phyloP scores from a whole-genome alignment of 2,113 vertebrate genomes.

The Oryzias woworae region DNA sequence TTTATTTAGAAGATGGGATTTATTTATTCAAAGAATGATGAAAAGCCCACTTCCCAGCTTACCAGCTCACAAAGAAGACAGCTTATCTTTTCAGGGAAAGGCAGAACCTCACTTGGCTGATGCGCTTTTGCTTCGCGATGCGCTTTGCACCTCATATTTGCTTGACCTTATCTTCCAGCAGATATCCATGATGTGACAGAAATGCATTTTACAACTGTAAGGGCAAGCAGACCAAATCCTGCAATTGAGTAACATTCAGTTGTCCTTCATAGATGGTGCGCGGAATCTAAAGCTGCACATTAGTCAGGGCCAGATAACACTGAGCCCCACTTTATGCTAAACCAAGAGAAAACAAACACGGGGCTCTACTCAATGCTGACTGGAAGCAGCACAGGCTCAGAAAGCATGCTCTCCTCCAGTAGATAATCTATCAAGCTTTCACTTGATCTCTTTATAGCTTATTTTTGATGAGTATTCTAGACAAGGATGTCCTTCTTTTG shows the following conservation, averaged over 20 bases:
- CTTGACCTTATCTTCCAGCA: slow-evolving; percentile 68
- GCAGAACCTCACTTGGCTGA: slow-evolving; percentile 66
- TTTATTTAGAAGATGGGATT: slow-evolving; percentile 1
- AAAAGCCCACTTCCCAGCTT: slow-evolving; percentile 70
- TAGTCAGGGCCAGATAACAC: slow-evolving; percentile 46
- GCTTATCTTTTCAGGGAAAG: slow-evolving; percentile 76
- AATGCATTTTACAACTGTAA: slow-evolving; percentile 71
- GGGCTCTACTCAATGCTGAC: slow-evolving; percentile 4
- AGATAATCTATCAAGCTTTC: slow-evolving; percentile 26
- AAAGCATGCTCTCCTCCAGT: slow-evolving; percentile 5
- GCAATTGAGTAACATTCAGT: slow-evolving; percentile 39
- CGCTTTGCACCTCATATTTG: slow-evolving; percentile 61
- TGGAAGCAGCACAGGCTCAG: slow-evolving; percentile 3
- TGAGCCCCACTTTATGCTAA: slow-evolving; percentile 26
- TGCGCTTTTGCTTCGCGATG: slow-evolving; percentile 69
- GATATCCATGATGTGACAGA: slow-evolving; percentile 67
- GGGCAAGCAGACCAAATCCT: slow-evolving; percentile 56
- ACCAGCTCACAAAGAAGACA: slow-evolving; percentile 52
- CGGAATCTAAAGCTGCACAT: slow-evolving; percentile 57
- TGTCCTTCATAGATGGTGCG: slow-evolving; percentile 44
- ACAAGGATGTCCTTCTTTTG: slow-evolving; percentile 20
- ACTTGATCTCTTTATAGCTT: slow-evolving; percentile 10
- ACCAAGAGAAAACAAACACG: slow-evolving; percentile 41
- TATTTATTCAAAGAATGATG: slow-evolving; percentile 34
- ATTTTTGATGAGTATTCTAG: slow-evolving; percentile 24